Evolutionary conservation across 2,113 vertebrate species (phyloP).

Genomic region (Phalacrocorax brasilianus): DNA sequence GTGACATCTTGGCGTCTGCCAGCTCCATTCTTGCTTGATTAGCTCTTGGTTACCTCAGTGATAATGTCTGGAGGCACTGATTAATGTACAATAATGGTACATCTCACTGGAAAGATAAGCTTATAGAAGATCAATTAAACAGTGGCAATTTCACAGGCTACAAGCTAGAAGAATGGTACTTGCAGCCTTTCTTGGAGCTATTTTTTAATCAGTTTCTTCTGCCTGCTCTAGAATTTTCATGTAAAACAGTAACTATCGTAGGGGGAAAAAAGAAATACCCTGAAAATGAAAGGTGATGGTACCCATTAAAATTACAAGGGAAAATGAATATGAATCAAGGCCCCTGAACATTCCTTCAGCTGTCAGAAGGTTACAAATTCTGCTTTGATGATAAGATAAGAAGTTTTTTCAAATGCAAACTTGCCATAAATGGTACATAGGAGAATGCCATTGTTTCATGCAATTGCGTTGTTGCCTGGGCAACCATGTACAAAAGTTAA

Average conservation of each 20-base stretch:
- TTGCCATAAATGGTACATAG: slow-evolving; percentile 61
- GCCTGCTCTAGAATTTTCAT: slow-evolving; percentile 43
- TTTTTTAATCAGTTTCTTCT: slow-evolving; percentile 50
- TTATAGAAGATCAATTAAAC: slow-evolving; percentile 74
- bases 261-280: not conserved
- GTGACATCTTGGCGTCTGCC: slow-evolving; percentile 64
- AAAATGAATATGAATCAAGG: slow-evolving; percentile 60
- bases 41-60: slow-evolving; percentile 75
- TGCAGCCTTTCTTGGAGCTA: slow-evolving; percentile 50
- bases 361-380: slow-evolving; percentile 68
- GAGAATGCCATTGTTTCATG: slow-evolving; percentile 76
- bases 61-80: slow-evolving; percentile 76
- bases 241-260: slow-evolving; percentile 31
- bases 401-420: slow-evolving; percentile 64
- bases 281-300: slow-evolving; percentile 57
- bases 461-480: slow-evolving; percentile 76
- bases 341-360: slow-evolving; percentile 59
- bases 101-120: slow-evolving; percentile 76
- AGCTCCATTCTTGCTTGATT: slow-evolving; percentile 69
- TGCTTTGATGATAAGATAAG: slow-evolving; percentile 67
- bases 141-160: slow-evolving; percentile 67
- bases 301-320: slow-evolving; percentile 66
- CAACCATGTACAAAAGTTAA: slow-evolving; percentile 75
- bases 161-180: slow-evolving; percentile 54
- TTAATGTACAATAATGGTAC: slow-evolving; percentile 77